These are phyloP conservation scores for Acanthopleura granulata DNA, from an alignment of 2,888 invertebrate species.

Conservation along the genomic window DNA sequence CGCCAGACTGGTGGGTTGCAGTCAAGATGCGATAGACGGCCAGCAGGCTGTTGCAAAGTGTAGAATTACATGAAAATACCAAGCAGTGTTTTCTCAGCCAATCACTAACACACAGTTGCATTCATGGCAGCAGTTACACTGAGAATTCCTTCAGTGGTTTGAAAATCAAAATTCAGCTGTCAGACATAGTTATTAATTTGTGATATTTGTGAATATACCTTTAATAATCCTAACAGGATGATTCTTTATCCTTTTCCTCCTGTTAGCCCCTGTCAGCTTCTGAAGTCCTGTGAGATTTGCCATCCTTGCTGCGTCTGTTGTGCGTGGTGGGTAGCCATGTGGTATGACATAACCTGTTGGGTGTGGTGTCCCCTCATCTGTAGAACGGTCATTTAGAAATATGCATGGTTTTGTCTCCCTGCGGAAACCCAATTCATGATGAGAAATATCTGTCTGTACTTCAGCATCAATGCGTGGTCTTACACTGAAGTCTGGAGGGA, in stretches of 20 bases:
- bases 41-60: no score
- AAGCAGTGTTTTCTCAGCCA: no score
- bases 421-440: background rate
- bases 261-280: background rate
- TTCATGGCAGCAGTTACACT: background rate
- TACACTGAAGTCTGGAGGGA: background rate
- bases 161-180: background rate
- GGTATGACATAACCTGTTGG: background rate
- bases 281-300: background rate
- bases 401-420: background rate
- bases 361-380: background rate
- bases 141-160: background rate
- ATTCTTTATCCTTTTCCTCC: background rate
- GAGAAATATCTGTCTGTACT: background rate
- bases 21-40: no score
- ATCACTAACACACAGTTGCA: no score
- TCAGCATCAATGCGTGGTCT: conserved; percentile 5
- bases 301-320: background rate
- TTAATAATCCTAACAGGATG: no score
- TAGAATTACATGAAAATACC: no score
- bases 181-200: background rate
- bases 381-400: background rate
- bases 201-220: no score
- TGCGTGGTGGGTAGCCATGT: background rate
- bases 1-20: no score